Base-by-base conservation (phyloP, 2,113 vertebrate genomes). In the Carlito syrichta region DNA sequence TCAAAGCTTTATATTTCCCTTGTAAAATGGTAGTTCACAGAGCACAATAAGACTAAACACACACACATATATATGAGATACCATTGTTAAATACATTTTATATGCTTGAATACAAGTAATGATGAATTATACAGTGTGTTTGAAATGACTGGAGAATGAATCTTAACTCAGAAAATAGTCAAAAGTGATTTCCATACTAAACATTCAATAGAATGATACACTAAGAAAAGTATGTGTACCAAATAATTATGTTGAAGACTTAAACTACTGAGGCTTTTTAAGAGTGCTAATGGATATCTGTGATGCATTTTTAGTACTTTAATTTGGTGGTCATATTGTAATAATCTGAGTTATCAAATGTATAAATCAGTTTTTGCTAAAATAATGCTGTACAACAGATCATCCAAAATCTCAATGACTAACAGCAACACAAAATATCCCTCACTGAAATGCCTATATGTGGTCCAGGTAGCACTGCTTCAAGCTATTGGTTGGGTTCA, bases 1-100 rank as follows among this genome's bases (percentile, higher is more conserved):
- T 84, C 27, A 77, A 88, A 84, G 76, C 27, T 81, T 86, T 58
- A 79, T 43, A 66, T 96, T 95, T 91, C 19, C 16, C 68, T 91
- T 32, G 48, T 20, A 91, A 68, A 88, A 23, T 35, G 10, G 2
- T 38, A 85, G 52, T 54, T 0, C 7, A 56, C 60, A 89, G 56
- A 43, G 77, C 35, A 20, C 45, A 7, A 74, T 60, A 3, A 13
- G 40, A 2, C 35, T 89, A 19, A 76, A 38, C 63, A 69, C 19
- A 62, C 8, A 76, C 2, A 69, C 9, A 32, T 10, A 83, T 5
- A 38, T 4, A 85, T 20, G n/a, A 19, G 1, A 38, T 17, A 4
- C 23, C 11, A 27, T 52, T 69, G 35, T 81, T 95, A 85, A 85
- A 62, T 77, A 76, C 4, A 35, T 27, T 89, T 14, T 50, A 5